Evolutionary conservation across 2,888 invertebrate genomes (phyloP).

Genomic region (Drosophila subquinaria): DNA sequence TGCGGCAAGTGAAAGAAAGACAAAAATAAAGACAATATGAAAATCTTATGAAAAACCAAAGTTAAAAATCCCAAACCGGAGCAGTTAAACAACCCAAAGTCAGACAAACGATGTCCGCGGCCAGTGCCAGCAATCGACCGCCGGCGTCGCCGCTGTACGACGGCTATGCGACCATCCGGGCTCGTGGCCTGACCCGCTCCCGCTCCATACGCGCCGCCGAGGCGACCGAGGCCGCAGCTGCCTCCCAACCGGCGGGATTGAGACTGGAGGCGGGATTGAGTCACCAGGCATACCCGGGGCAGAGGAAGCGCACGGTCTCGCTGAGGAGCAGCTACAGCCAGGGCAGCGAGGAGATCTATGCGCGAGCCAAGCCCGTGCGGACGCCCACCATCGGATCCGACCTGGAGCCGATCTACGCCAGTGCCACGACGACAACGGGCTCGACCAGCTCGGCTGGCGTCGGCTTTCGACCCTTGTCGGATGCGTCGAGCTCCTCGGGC

Average conservation of each 20-base stretch:
- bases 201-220: conserved; percentile 85
- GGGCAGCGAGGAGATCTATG: conserved; percentile 75
- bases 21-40: conserved; percentile 61
- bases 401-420: conserved; percentile 83
- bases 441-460: conserved; percentile 57
- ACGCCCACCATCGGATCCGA: conserved; percentile 80
- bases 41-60: conserved; percentile 52
- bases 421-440: conserved; percentile 41
- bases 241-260: conserved; percentile 36
- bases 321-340: conserved; percentile 80
- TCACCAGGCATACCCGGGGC: conserved; percentile 26
- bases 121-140: conserved; percentile 65
- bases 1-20: conserved; percentile 64
- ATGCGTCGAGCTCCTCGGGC: conserved; percentile 83
- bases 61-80: conserved; percentile 14
- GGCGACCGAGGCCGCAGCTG: conserved; percentile 75
- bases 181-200: conserved; percentile 86
- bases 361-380: conserved; percentile 80
- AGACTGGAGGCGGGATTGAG: conserved; percentile 3
- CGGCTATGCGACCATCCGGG: conserved; percentile 94
- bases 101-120: conserved; percentile 68
- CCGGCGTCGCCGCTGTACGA: conserved; percentile 88
- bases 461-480: conserved; percentile 83
- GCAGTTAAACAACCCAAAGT: conserved; percentile 6
- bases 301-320: conserved; percentile 82